phyloP scores from a whole-genome alignment of 2,797 vertebrate genomes.

The Gymnoscopelus braueri region DNA sequence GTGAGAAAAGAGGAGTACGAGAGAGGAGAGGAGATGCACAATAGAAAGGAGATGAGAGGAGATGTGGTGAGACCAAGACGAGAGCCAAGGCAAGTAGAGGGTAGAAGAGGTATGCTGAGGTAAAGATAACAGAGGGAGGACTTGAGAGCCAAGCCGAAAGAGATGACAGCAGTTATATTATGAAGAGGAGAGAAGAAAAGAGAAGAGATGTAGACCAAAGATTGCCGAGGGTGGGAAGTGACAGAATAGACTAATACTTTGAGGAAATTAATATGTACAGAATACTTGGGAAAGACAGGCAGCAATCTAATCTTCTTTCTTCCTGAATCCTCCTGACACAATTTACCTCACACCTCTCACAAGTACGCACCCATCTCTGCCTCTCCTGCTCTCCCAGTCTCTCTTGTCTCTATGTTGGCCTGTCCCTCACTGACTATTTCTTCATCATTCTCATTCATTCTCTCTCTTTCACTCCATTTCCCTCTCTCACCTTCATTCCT shows the following conservation, averaged over 20 bases:
- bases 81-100: not conserved
- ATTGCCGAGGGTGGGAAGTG: slow-evolving; percentile 1
- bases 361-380: slow-evolving; percentile 10
- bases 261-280: slow-evolving; percentile 7
- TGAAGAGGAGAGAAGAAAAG: not conserved
- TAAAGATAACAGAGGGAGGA: not conserved
- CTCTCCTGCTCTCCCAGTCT: not conserved
- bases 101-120: not conserved
- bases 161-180: not conserved
- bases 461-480: not conserved
- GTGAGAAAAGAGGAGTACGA: slow-evolving; percentile 21
- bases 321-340: slow-evolving; percentile 11
- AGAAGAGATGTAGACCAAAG: not conserved
- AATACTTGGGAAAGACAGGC: slow-evolving; percentile 17
- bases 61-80: not conserved
- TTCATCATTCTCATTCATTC: not conserved
- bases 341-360: slow-evolving; percentile 11
- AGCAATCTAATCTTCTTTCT: slow-evolving; percentile 9
- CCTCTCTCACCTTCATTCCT: not conserved
- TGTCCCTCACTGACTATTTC: not conserved
- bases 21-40: not conserved
- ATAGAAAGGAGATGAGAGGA: not conserved
- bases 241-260: not conserved
- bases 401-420: not conserved
- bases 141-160: not conserved